Evolutionary conservation across 2,797 vertebrate genomes (phyloP), one percentile per base, ranked within the genome.

Genomic region (Phoebastria nigripes): DNA sequence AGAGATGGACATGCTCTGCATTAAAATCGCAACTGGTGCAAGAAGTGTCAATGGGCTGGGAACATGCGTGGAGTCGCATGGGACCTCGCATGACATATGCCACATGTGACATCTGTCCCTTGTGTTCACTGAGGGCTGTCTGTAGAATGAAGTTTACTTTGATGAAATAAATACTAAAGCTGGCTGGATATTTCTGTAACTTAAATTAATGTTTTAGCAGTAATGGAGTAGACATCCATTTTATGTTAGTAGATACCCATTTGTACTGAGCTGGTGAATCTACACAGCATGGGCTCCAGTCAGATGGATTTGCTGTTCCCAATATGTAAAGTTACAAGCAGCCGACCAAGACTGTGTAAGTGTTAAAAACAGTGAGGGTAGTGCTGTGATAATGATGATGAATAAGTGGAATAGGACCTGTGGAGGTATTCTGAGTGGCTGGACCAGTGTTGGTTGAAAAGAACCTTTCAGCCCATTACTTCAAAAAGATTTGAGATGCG

Each of bases 251-350:
- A 46, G 29, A 18, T 51, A 28, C 3, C 14, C 7, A 2, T 73
- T 87, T 82, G 21, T 73, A 7, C 41, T 39, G 69, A 87, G 31
- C 12, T 76, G 59, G 21, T 59, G 29, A 80, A 25, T 81, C 44
- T 55, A 1, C 0, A 1, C 26, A 26, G 8, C 22, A 5, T 35
- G n/a, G 41, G 7, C 19, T 77, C 8, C 8, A 5, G 28, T 77
- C 28, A 31, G 12, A 11, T 61, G 35, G 35, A 58, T 70, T 86
- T 61, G 8, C 39, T 63, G 22, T 51, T 82, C 21, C 31, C 8
- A 41, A 1, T 31, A 54, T 8, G 1, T 15, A 65, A 35, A 35
- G 39, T 89, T 81, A 21, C 21, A 67, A 62, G n/a, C 31, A 72
- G n/a, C 16, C 0, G 5, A 28, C 39, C 15, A 24, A 65, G 37